Conservation (phyloP, 2,888 invertebrate genomes). For the Empis livida region DNA sequence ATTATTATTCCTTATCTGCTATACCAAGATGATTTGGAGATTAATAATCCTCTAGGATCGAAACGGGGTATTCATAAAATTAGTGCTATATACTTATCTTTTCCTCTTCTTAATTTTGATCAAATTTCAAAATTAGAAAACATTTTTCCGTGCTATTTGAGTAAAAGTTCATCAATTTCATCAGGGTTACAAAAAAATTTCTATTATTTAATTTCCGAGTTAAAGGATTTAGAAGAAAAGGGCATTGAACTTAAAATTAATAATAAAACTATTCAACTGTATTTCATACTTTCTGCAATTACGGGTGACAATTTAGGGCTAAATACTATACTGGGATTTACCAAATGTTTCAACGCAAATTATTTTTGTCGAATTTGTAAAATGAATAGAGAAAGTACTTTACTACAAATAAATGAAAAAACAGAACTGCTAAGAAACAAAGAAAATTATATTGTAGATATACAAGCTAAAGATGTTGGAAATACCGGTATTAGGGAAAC, state of each 20-base stretch:
- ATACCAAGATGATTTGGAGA: conserved; percentile 8
- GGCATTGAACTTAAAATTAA: neutral
- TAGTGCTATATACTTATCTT: neutral
- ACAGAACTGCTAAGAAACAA: neutral
- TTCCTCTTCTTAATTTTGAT: no score
- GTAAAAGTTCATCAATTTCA: neutral
- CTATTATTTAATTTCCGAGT: neutral
- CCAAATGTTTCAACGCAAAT: neutral
- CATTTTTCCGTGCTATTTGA: neutral
- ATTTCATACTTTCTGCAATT: neutral
- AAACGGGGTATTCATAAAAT: neutral
- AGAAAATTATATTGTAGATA: neutral
- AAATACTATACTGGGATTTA: neutral
- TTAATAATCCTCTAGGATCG: conserved; percentile 6
- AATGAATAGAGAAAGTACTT: neutral
- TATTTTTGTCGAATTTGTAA: conserved; percentile 1
- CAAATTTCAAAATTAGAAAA: conserved; percentile 1
- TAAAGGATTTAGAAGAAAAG: neutral
- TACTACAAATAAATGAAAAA: no score
- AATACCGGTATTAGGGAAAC: neutral
- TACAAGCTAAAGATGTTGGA: neutral
- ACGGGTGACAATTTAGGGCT: neutral
- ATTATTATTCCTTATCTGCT: conserved; percentile 4
- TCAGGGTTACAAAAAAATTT: neutral
- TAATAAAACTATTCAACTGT: neutral